Evolutionary conservation across 2,797 vertebrate species (phyloP), one percentile per base, ranked within the genome.

Genomic region (Centroberyx gerrardi): DNA sequence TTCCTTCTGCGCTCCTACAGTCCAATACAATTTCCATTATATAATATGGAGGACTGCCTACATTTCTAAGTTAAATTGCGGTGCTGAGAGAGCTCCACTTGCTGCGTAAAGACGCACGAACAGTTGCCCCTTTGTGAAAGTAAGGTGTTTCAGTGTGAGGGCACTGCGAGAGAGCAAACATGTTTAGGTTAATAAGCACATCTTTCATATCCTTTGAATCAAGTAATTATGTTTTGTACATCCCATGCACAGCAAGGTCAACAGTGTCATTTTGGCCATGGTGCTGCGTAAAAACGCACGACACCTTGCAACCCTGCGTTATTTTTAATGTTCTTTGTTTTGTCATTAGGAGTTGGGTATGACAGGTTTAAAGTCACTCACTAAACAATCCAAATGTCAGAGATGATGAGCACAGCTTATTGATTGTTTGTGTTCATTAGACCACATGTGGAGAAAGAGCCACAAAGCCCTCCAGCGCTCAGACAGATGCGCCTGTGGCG

Each of bases 251-350:
- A 33, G n/a, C n/a, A 2, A 5, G 12, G 17, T 72, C 31, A 6
- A 55, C 5, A 3, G 0, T 3, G 17, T 22, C 15, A 18, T 69
- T 66, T 54, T 38, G 60, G 38, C 2, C 28, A 5, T 15, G 22
- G 36, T 60, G 73, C 68, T 81, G 83, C 84, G 86, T 83, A 83
- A 88, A 86, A 65, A 46, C 78, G 69, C 75, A 65, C 66, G 17
- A 5, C 8, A 3, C 44, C 17, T 49, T 3, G n/a, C 27, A 29
- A 12, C 12, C 52, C 0, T 13, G 5, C 12, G 22, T 27, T 52
- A 8, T 18, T 52, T 29, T 12, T 18, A 18, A 31, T 17, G 13
- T 2, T 6, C 10, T 27, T 52, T 10, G 15, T 4, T 31, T 14
- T 9, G 1, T 8, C 27, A 14, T 1, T 2, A 7, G 0, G 59